These are phyloP conservation scores for Nycticorax nycticorax DNA, from an alignment of 2,113 vertebrate species.

Conservation along the genomic window DNA sequence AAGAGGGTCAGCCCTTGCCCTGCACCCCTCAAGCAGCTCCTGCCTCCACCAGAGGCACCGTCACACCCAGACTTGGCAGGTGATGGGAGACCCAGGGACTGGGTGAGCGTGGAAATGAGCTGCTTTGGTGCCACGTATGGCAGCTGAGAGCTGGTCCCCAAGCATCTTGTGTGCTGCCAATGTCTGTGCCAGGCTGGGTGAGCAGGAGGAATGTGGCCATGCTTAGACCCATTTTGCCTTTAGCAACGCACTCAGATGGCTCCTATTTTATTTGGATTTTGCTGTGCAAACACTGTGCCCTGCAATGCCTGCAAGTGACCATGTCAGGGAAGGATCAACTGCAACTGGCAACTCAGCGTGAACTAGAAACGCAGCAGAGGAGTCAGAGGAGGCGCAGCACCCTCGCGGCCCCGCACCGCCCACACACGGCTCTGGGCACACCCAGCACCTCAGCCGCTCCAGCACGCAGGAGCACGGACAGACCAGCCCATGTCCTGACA, in stretches of 20 bases:
- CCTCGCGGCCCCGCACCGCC: fast-evolving
- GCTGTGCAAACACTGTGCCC: not conserved
- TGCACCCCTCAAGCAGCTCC: not conserved
- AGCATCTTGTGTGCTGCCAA: not conserved
- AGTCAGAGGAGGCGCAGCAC: not conserved
- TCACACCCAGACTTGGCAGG: fast-evolving
- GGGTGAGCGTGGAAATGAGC: fast-evolving
- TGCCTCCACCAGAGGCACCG: not conserved
- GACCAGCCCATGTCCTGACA: fast-evolving
- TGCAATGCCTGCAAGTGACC: not conserved
- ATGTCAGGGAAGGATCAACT: fast-evolving
- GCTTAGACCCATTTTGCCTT: not conserved
- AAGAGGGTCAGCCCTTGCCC: not conserved
- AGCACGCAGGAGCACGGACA: not conserved
- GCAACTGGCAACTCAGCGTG: not conserved
- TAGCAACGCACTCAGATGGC: not conserved
- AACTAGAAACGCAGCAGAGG: not conserved
- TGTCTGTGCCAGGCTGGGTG: not conserved
- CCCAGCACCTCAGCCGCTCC: not conserved
- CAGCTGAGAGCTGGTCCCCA: not conserved
- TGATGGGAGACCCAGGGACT: not conserved
- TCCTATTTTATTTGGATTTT: not conserved
- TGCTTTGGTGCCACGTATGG: fast-evolving
- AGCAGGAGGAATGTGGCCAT: fast-evolving
- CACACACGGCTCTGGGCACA: not conserved